phyloP scores from a whole-genome alignment of 2,888 invertebrate genomes.

The Cyclophora punctaria region DNA sequence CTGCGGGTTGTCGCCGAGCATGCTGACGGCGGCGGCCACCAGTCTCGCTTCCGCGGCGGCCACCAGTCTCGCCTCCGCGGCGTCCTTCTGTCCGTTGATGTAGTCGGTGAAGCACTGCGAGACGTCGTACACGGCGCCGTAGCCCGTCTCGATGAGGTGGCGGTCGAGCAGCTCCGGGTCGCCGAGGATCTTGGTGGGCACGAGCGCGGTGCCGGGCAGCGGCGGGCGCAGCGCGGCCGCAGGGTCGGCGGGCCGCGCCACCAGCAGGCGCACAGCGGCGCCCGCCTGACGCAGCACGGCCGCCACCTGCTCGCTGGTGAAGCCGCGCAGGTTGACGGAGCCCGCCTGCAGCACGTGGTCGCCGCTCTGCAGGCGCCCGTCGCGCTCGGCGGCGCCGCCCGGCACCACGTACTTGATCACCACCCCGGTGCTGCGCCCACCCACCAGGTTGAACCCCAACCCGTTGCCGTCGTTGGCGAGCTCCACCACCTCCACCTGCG shows the following conservation, averaged over 20 bases:
- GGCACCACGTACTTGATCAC: constrained; percentile 98
- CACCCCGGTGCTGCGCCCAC: constrained; percentile 97
- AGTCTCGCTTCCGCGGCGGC: constrained; percentile 40
- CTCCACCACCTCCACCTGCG: constrained; percentile 99
- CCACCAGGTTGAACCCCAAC: constrained; percentile 98
- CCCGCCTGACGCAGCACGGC: constrained; percentile 83
- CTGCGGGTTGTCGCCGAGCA: constrained; percentile 61
- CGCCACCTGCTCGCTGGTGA: constrained; percentile 95
- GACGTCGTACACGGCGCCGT: constrained; percentile 74
- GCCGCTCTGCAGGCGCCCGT: constrained; percentile 95
- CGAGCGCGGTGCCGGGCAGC: constrained; percentile 89
- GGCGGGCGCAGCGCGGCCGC: constrained; percentile 85
- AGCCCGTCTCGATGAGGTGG: constrained; percentile 86
- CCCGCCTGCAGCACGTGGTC: constrained; percentile 98
- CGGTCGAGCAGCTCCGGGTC: constrained; percentile 93
- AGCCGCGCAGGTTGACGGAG: constrained; percentile 94
- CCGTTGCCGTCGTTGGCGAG: constrained; percentile 98
- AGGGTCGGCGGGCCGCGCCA: constrained; percentile 94
- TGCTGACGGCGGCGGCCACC: constrained; percentile 60
- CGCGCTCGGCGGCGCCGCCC: constrained; percentile 97
- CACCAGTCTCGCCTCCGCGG: constrained; percentile 37
- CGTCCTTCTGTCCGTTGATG: constrained; percentile 52
- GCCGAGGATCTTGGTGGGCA: constrained; percentile 92
- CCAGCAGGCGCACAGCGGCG: constrained; percentile 89
- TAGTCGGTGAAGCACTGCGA: constrained; percentile 60